Percentiles rank a stretch among this genome's conserved stretches.
phyloP scores from a whole-genome alignment of 2,797 vertebrate species.

The Meda fulgida region DNA sequence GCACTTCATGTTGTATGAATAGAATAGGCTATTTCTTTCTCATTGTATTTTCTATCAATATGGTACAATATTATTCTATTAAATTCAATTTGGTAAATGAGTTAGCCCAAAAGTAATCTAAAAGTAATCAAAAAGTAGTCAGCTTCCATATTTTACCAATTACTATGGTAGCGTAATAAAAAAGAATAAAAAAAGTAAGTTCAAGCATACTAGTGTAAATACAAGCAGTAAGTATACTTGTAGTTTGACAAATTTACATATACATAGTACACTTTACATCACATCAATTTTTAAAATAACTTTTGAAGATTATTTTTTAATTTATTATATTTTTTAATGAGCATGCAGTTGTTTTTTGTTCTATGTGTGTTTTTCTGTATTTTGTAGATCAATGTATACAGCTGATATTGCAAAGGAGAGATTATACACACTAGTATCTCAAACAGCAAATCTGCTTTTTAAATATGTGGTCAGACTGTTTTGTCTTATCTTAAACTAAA shows the following conservation, averaged over 20 bases:
- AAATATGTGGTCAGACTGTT: slow-evolving; percentile 14
- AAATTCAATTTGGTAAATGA: neutral
- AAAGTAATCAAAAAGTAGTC: neutral
- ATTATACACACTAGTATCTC: neutral
- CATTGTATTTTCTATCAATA: neutral
- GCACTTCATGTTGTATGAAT: neutral
- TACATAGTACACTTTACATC: neutral
- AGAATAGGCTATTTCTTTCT: neutral
- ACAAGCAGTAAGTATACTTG: neutral
- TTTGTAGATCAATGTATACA: neutral
- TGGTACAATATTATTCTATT: neutral
- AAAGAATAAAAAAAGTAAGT: neutral
- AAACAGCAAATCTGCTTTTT: neutral
- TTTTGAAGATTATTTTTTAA: neutral
- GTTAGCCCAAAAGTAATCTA: neutral
- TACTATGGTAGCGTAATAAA: neutral
- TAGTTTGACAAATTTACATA: neutral
- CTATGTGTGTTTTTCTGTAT: neutral
- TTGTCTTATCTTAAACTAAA: slow-evolving; percentile 9
- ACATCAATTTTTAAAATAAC: neutral
- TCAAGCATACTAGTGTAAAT: neutral
- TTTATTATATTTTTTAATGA: neutral
- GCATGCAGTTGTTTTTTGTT: neutral
- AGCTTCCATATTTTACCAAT: neutral
- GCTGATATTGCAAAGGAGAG: neutral